Evolutionary conservation across 2,888 invertebrate species (phyloP).

Genomic region (Dusona sp.): DNA sequence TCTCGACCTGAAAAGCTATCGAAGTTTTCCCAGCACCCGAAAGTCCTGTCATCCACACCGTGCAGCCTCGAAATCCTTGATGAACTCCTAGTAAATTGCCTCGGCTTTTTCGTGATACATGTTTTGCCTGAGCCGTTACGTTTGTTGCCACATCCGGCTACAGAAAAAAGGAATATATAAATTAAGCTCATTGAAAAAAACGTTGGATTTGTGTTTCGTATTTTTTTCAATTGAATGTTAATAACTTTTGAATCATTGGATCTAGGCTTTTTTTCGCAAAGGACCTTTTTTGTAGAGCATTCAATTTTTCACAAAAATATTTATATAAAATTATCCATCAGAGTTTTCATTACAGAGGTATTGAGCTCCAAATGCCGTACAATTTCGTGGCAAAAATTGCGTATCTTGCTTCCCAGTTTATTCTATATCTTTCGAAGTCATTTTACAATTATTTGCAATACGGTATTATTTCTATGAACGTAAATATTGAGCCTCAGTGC

Average conservation of each 20-base stretch:
- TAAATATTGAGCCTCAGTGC: constrained; percentile 20
- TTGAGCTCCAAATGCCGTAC: too few species aligned
- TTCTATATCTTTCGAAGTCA: constrained; percentile 2
- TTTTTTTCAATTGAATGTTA: too few species aligned
- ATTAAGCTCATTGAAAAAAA: background rate
- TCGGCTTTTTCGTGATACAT: constrained; percentile 95
- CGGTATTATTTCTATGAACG: background rate
- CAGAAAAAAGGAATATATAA: constrained; percentile 31
- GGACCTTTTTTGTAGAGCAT: too few species aligned
- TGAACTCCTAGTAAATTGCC: constrained; percentile 94
- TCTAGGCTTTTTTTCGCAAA: too few species aligned
- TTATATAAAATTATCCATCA: background rate
- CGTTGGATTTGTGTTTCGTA: background rate
- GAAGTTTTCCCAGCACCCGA: constrained; percentile 98
- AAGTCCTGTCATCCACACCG: constrained; percentile 98
- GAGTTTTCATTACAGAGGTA: background rate
- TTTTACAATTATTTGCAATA: background rate
- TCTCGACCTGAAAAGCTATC: constrained; percentile 97
- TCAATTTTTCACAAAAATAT: background rate
- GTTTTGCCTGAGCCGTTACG: constrained; percentile 96
- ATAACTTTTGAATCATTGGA: too few species aligned
- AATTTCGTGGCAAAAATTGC: background rate
- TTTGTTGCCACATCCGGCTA: constrained; percentile 85
- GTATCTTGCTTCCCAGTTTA: background rate
- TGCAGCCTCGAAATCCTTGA: constrained; percentile 96